Evolutionary conservation across 2,113 vertebrate species (phyloP), one percentile per base, ranked within the genome.

Genomic region (Callocephalon fimbriatum): DNA sequence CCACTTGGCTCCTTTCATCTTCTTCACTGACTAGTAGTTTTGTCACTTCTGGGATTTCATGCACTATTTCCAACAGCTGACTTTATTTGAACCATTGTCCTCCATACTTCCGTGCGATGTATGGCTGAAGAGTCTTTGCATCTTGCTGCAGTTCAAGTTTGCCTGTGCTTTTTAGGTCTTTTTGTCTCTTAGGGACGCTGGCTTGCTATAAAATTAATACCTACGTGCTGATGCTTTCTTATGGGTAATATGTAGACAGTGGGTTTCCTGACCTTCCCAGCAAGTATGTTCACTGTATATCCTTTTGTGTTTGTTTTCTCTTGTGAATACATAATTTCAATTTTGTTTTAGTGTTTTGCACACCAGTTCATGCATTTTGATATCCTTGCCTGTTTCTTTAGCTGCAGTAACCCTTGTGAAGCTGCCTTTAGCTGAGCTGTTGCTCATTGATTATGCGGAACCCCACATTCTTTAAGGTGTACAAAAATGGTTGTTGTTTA

Each of bases 11-110:
- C 96, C 96, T 96, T 93, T 96, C 93, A 93, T 97, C 91, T 93
- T 94, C 93, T 95, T 95, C 91, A 96, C 93, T 84, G 91, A 93
- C 93, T 96, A 95, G 93, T 97, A 97, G 86, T 95, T 96, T 87
- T 95, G 92, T 97, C 96, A 96, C 96, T 95, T 97, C 73, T 91
- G 96, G 94, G 95, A 97, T 96, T 97, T 97, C 96, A 96, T 91
- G 96, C 95, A 97, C 96, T 97, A 96, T 96, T 97, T 97, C 96
- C 95, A 96, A 61, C 70, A 56, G 91, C 56, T 95, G 86, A 95
- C 93, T 95, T 96, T 95, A 77, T 89, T 59, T 96, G 93, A 96
- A 95, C 89, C 68, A n/a, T 86, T 94, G 95, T 96, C 91, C 80
- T 95, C 84, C 72, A 51, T 95, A 59, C 59, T 95, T 81, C 63